Conservation (phyloP, 1,140 invertebrate species). For the Platyscapa corneri region DNA sequence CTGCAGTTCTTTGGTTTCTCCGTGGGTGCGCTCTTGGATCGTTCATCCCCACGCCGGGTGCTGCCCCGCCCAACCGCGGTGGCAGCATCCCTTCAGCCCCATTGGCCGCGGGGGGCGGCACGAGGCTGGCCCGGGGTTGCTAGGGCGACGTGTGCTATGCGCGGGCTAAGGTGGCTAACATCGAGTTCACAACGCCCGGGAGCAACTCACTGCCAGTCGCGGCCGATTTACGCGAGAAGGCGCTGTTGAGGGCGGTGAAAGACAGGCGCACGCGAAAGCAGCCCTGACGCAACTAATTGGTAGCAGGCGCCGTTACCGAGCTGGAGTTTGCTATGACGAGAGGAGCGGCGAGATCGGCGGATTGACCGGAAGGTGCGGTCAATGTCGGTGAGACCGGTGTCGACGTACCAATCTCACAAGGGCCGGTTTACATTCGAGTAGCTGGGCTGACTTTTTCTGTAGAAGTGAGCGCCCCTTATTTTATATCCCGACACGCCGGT, state of each 20-base stretch:
- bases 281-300: conserved; percentile 23
- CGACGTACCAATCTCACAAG: conserved; percentile 73
- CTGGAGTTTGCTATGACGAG: background rate
- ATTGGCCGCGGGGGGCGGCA: conserved; percentile 61
- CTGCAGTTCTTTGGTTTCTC: conserved; percentile 38
- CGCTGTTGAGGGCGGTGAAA: background rate
- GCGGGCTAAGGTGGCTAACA: conserved; percentile 67
- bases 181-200: background rate
- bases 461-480: background rate
- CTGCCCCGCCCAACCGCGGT: conserved; percentile 60
- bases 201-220: conserved; percentile 63
- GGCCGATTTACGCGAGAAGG: conserved; percentile 58
- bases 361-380: conserved; percentile 73
- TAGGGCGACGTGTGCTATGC: conserved; percentile 65
- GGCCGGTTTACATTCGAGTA: conserved; percentile 71
- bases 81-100: conserved; percentile 62
- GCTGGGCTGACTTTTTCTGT: background rate
- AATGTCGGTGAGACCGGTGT: conserved; percentile 71
- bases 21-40: conserved; percentile 62
- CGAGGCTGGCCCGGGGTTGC: conserved; percentile 61
- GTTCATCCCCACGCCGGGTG: conserved; percentile 66
- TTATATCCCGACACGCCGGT: background rate
- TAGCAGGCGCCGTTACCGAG: background rate
- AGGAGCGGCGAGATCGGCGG: conserved; percentile 48
- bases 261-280: background rate